Conservation (phyloP, 2,888 invertebrate species). For the Aporophyla nigra region DNA sequence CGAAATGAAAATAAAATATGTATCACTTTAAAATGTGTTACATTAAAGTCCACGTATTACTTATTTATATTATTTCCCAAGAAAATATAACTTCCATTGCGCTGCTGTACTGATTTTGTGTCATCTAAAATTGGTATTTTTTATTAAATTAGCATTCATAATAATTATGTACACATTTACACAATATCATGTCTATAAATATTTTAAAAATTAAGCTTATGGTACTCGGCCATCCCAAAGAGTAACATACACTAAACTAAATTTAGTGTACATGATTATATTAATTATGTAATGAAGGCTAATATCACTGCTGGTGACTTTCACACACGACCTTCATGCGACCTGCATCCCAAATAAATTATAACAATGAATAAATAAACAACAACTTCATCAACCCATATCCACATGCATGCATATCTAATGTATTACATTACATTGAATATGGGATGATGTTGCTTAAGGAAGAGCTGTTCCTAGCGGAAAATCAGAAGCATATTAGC, state of each 20-base stretch:
- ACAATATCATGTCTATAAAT: neutral
- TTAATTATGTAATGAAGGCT: slow-evolving; percentile 37
- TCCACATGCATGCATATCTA: neutral
- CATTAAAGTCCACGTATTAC: slow-evolving; percentile 8
- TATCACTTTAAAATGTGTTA: slow-evolving; percentile 7
- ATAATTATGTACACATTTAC: slow-evolving; percentile 44
- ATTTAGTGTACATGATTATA: slow-evolving; percentile 49
- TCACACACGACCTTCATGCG: neutral
- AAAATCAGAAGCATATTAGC: slow-evolving; percentile 19
- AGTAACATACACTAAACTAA: neutral
- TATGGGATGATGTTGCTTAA: slow-evolving; percentile 13
- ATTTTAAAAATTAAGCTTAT: slow-evolving; percentile 5
- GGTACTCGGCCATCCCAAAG: neutral
- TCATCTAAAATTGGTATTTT: slow-evolving; percentile 26
- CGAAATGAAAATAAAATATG: slow-evolving; percentile 9
- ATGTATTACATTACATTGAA: neutral
- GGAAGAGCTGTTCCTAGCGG: neutral
- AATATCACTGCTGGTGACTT: slow-evolving; percentile 12
- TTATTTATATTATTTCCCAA: slow-evolving; percentile 1
- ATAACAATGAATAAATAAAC: neutral
- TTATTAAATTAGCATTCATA: slow-evolving; percentile 12
- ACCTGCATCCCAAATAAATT: neutral
- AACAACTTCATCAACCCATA: slow-evolving; percentile 12
- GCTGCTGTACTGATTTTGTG: slow-evolving; percentile 27
- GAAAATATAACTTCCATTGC: neutral